Conservation (phyloP, 2,113 vertebrate genomes). For the Notothenia coriiceps region DNA sequence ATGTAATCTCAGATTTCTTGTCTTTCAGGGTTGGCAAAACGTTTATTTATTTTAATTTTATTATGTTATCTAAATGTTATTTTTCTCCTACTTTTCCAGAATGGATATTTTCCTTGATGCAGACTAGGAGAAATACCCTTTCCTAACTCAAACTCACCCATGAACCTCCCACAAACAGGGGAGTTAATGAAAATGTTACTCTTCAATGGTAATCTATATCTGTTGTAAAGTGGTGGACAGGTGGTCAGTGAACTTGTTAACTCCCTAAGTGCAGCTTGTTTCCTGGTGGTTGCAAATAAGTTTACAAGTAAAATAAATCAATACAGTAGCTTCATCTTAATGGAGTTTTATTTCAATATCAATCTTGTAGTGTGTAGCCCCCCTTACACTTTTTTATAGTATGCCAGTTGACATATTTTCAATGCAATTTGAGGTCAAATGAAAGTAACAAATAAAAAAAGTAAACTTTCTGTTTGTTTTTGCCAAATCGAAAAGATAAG, state of each 20-base stretch:
- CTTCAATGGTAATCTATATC: conserved; percentile 23
- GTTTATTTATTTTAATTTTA: background rate
- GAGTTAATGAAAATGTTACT: conserved; percentile 7
- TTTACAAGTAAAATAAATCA: conserved; percentile 7
- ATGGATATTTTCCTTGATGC: background rate
- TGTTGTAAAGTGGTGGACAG: conserved; percentile 1
- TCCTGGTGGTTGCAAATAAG: background rate
- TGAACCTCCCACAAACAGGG: background rate
- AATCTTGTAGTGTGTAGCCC: too few species aligned
- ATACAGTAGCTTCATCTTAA: conserved; percentile 13
- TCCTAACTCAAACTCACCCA: background rate
- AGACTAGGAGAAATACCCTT: background rate
- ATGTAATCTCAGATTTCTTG: background rate
- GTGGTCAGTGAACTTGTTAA: background rate
- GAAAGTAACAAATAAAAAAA: too few species aligned
- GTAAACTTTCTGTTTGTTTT: too few species aligned
- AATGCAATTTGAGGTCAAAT: too few species aligned
- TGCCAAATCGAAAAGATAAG: too few species aligned
- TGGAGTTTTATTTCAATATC: background rate
- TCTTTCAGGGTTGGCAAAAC: background rate
- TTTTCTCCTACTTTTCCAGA: background rate
- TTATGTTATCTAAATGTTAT: background rate
- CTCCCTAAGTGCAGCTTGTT: conserved; percentile 32
- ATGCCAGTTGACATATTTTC: too few species aligned
- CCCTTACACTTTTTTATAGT: too few species aligned